Evolutionary conservation across 2,113 vertebrate genomes (phyloP).

Genomic region (Mandrillus leucophaeus): DNA sequence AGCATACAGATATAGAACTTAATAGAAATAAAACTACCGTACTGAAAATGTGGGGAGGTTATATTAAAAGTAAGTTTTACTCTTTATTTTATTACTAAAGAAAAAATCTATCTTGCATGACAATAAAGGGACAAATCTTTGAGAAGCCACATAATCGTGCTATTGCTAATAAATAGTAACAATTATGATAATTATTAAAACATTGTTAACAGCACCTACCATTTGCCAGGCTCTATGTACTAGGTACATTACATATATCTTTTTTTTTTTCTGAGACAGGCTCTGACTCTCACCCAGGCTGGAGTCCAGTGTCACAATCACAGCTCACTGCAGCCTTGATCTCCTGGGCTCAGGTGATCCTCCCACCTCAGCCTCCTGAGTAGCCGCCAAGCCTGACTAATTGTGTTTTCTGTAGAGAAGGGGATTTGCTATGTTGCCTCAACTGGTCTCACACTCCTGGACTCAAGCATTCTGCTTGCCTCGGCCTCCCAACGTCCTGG

Average conservation of each 20-base stretch:
- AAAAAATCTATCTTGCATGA: background rate
- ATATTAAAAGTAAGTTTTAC: background rate
- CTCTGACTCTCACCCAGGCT: background rate
- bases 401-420: too few species aligned
- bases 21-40: background rate
- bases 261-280: background rate
- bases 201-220: background rate
- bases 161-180: background rate
- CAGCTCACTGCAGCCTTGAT: background rate
- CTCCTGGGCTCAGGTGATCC: background rate
- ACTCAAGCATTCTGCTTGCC: too few species aligned
- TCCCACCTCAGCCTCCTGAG: background rate
- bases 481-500: too few species aligned
- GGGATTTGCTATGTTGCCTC: too few species aligned
- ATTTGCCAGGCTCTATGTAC: background rate
- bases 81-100: background rate
- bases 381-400: too few species aligned
- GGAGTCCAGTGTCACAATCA: background rate
- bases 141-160: background rate
- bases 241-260: background rate
- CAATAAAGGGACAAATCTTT: background rate
- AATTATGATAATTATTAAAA: background rate
- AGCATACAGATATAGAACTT: background rate
- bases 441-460: too few species aligned
- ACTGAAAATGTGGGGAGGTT: background rate